Conservation (phyloP, 2,797 vertebrate genomes). For the Mastacembelus armatus region DNA sequence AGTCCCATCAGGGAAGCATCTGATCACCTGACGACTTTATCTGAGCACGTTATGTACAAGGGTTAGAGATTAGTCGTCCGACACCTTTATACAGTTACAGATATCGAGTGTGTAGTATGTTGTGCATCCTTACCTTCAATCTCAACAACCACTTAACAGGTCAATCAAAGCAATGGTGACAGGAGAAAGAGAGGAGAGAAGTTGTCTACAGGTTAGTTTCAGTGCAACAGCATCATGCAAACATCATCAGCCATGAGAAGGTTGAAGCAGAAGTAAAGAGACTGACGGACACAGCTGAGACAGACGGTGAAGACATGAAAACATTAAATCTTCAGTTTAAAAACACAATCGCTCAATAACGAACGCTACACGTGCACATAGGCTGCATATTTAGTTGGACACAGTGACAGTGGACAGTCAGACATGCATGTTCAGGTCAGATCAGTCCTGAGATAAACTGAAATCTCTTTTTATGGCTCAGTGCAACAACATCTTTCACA, state of each 20-base stretch:
- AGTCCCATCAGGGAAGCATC: too few relatives aligned
- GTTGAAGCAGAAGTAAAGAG: too few relatives aligned
- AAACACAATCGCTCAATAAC: background rate
- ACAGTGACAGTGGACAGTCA: background rate
- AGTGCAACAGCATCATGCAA: conserved; percentile 43
- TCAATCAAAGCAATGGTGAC: conserved; percentile 86
- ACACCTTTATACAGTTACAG: background rate
- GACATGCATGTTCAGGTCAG: background rate
- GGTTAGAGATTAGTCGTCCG: too few relatives aligned
- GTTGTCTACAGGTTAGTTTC: conserved; percentile 89
- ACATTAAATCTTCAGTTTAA: background rate
- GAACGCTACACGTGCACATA: background rate
- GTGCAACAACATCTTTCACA: too few relatives aligned
- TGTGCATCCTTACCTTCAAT: conserved; percentile 94
- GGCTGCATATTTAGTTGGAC: background rate
- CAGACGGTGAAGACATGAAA: background rate
- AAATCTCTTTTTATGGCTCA: too few relatives aligned
- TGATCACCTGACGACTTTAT: too few relatives aligned
- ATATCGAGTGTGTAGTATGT: conserved; percentile 24
- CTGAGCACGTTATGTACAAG: too few relatives aligned
- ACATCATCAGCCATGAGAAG: conserved; percentile 29
- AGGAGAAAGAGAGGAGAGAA: conserved; percentile 82
- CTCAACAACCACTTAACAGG: conserved; percentile 98
- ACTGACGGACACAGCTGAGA: background rate
- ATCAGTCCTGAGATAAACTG: background rate